Percentiles rank a stretch among this genome's conserved stretches.
These are phyloP conservation scores for Holocentrus rufus DNA, from an alignment of 2,797 vertebrate genomes.

Conservation along the genomic window DNA sequence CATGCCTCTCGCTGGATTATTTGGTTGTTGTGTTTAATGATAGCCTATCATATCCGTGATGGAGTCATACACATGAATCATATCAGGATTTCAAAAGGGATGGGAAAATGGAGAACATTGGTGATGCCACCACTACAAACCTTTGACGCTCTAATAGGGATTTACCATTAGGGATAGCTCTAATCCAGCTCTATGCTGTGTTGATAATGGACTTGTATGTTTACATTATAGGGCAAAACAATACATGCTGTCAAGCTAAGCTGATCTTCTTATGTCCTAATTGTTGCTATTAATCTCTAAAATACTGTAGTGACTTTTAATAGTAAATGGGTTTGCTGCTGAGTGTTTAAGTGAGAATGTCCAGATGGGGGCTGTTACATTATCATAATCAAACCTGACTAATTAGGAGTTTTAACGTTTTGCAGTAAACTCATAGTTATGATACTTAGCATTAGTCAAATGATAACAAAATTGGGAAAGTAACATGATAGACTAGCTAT, in stretches of 20 bases:
- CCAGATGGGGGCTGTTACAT: slow-evolving; percentile 12
- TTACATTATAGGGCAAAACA: slow-evolving; percentile 15
- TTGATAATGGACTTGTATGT: slow-evolving; percentile 42
- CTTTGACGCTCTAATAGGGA: slow-evolving; percentile 1
- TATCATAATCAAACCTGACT: background rate
- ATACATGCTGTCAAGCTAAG: slow-evolving; percentile 40
- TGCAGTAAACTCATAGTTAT: too few species aligned
- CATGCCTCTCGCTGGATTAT: slow-evolving; percentile 40
- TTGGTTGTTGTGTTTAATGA: slow-evolving; percentile 42
- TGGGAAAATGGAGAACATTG: slow-evolving; percentile 17
- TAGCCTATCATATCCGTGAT: slow-evolving; percentile 28
- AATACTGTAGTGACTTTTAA: slow-evolving; percentile 22
- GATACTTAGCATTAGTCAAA: too few species aligned
- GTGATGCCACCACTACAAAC: slow-evolving; percentile 2
- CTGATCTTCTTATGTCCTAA: slow-evolving; percentile 35
- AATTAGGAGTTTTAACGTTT: too few species aligned
- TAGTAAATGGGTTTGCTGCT: slow-evolving; percentile 17
- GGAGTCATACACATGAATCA: slow-evolving; percentile 36
- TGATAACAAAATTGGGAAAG: too few species aligned
- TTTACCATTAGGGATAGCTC: background rate
- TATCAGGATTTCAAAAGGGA: slow-evolving; percentile 31
- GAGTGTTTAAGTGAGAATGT: slow-evolving; percentile 38
- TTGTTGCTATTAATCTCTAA: slow-evolving; percentile 45
- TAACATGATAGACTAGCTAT: too few species aligned
- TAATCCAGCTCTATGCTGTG: background rate